Percentiles rank a stretch among this genome's conserved stretches.
Evolutionary conservation across 2,113 vertebrate genomes (phyloP).

Genomic region (Atlantisia rogersi): DNA sequence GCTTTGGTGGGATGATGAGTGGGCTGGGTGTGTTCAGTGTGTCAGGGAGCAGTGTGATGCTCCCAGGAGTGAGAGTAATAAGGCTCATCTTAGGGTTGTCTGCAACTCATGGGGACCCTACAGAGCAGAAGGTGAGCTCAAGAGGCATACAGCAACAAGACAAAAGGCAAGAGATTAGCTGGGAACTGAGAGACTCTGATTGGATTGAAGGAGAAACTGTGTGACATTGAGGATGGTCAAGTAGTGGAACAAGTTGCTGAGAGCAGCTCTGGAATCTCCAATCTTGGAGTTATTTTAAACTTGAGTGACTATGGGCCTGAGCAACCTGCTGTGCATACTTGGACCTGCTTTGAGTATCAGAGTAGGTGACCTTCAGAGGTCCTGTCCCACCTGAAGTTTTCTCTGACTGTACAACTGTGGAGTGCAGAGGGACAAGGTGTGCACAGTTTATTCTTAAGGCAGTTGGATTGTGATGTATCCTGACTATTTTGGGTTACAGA

Average conservation of each 20-base stretch:
- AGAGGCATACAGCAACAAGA: neutral
- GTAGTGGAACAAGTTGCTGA: neutral
- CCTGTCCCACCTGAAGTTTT: neutral
- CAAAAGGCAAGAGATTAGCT: neutral
- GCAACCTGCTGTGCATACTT: neutral
- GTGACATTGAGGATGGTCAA: neutral
- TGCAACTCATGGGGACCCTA: neutral
- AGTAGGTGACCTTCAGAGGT: neutral
- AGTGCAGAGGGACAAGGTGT: neutral
- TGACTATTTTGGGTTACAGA: neutral
- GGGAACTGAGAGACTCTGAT: neutral
- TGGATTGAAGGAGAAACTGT: neutral
- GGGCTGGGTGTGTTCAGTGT: neutral
- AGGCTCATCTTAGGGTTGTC: neutral
- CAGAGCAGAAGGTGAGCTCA: neutral
- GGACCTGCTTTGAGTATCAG: neutral
- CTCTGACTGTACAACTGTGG: neutral
- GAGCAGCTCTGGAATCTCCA: neutral
- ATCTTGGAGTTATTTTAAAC: neutral
- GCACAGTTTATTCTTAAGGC: neutral
- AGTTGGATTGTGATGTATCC: neutral
- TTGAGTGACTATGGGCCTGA: neutral
- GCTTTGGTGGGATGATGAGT: neutral
- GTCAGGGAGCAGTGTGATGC: neutral
- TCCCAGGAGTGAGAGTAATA: neutral